phyloP scores from a whole-genome alignment of 2,888 invertebrate genomes.

The Tetropium fuscum region DNA sequence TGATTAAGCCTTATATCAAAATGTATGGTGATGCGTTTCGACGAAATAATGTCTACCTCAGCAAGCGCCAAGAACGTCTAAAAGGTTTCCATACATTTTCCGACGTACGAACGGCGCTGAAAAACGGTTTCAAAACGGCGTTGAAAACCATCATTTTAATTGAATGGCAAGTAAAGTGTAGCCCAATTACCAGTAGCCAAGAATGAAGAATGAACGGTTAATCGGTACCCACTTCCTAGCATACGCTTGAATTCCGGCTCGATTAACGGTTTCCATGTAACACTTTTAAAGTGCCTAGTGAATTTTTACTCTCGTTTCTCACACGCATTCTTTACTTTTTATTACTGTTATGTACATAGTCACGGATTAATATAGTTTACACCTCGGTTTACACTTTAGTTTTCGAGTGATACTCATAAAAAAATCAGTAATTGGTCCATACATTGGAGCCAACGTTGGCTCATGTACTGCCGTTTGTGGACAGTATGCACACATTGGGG shows the following conservation, averaged over 20 bases:
- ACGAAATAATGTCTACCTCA: neutral
- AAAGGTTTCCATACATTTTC: neutral
- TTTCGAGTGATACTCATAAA: too few relatives aligned
- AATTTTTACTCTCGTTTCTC: conserved; percentile 23
- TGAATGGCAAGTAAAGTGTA: neutral
- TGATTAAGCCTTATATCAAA: neutral
- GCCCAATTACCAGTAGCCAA: neutral
- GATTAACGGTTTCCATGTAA: conserved; percentile 11
- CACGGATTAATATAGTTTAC: too few relatives aligned
- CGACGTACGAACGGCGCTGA: neutral
- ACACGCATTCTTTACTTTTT: conserved; percentile 20
- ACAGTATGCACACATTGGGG: too few relatives aligned
- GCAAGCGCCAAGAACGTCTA: neutral
- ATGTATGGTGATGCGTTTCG: neutral
- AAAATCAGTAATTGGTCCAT: too few relatives aligned
- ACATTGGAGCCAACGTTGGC: too few relatives aligned
- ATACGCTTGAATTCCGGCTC: neutral
- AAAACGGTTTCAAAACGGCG: neutral
- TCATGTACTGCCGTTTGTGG: too few relatives aligned
- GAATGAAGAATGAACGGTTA: neutral
- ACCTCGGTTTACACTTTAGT: too few relatives aligned
- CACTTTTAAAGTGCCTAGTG: conserved; percentile 8
- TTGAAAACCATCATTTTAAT: neutral
- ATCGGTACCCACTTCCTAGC: conserved; percentile 2
- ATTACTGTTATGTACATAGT: conserved; percentile 12